Conservation (phyloP, 2,113 vertebrate species). For the Rhabdornis inornatus region DNA sequence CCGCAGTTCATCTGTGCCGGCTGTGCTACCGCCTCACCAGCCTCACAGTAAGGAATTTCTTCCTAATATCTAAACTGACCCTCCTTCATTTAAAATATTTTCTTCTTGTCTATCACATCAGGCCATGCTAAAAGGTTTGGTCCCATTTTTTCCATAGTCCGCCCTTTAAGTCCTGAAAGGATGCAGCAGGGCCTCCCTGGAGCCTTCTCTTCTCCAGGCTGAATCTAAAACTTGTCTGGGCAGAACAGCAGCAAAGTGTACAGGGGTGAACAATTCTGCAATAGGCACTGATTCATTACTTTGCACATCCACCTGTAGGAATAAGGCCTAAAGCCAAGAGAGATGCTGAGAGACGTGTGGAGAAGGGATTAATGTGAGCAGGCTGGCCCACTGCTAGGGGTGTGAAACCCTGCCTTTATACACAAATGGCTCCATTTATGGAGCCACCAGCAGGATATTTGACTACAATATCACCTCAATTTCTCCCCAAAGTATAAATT, state of each 20-base stretch:
- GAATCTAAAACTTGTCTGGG: background rate
- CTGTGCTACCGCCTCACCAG: background rate
- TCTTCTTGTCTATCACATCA: background rate
- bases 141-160: background rate
- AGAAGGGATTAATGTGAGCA: background rate
- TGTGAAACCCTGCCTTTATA: rapidly evolving
- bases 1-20: background rate
- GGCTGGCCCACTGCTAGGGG: background rate
- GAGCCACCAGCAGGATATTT: background rate
- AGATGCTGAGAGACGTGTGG: background rate
- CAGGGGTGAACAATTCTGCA: background rate
- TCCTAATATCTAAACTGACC: background rate
- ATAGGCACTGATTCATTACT: background rate
- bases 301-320: background rate
- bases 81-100: background rate
- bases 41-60: background rate
- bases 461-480: background rate
- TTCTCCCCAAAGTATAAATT: background rate
- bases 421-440: background rate
- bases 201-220: background rate
- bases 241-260: background rate
- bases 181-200: background rate
- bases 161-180: background rate
- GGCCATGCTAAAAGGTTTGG: background rate
- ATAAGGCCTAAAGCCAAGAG: background rate